Base-by-base conservation (phyloP, 2,888 invertebrate genomes). In the Eupithecia inturbata region DNA sequence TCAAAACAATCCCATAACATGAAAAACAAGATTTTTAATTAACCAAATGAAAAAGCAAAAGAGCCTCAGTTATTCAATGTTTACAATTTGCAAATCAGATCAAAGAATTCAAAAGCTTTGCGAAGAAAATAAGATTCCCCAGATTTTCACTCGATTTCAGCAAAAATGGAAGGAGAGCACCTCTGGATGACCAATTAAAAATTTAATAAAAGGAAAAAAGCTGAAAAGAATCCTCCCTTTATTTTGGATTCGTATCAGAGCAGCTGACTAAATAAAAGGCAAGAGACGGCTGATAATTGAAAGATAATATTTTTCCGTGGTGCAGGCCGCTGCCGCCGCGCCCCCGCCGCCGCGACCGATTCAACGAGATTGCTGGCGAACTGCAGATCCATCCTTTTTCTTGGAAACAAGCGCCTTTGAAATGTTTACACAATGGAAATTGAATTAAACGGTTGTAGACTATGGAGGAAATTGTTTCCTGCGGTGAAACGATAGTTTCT, bases 291-390 rank as follows among this genome's bases (percentile, higher is more conserved):
- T 81, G 83, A 85, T 91, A 91, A 91, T 91, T 91, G 90, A 91
- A 91, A 88, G 88, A 91, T 89, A 91, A 91, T 90, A 91, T 91
- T 91, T 89, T 89, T 87, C 83, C 81, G 78, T 84, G 84, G 80
- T 87, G 87, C 86, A 87, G 82, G 84, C 79, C 82, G 72, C 57
- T 5, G 12, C 57, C 53, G 45, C 45, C 49, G 22, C 22, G 10
- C 3, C 22, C 12, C 14, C 57, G 26, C 57, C 12, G 22, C 53
- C 53, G 22, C 57, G 53, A 78, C 76, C 70, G 49, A 80, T 16
- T 57, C 41, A 7, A 64, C 41, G 81, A 83, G 82, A 82, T 83
- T 81, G 84, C 81, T 80, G 79, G 67, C 64, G 53, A 68, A 68
- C 77, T 86, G 85, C 83, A 86, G 84, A 84, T 71, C 83, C 80